Evolutionary conservation across 2,113 vertebrate species (phyloP), one percentile per base, ranked within the genome.

Genomic region (Heterotis niloticus): DNA sequence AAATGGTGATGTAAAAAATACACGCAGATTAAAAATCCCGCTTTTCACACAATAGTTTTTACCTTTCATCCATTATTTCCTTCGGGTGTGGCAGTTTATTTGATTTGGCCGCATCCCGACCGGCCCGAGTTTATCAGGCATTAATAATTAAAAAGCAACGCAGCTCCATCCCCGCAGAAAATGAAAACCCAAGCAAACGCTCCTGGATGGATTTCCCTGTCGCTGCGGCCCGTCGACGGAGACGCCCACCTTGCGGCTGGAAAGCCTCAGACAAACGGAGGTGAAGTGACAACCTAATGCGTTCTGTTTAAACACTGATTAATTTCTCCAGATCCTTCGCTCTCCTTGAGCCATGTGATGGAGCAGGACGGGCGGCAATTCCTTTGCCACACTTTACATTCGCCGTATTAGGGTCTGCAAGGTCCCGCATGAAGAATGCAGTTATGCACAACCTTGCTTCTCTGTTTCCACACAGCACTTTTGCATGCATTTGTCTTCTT

Each of bases 271-370:
- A 75, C 69, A 34, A 70, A 76, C 51, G 26, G 65, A 24, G 44
- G 16, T 69, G 29, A 52, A 71, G 51, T 73, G 80, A 54, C 28
- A 60, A 65, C 28, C 70, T 29, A 52, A 52, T 75, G 62, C 52
- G 75, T 78, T 78, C 71, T 59, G 64, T 74, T 78, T 62, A 78
- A 75, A 81, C 60, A 59, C 70, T 78, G 76, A 81, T 78, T 78
- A 81, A 75, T 75, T 75, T 44, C 60, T 78, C 24, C 9, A 66
- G 59, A 66, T 51, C 52, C 65, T 79, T 74, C 44, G 16, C 44
- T 71, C 59, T 56, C 24, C 24, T 29, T 20, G 23, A 65, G 60
- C 28, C 17, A 60, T 66, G 71, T 65, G 62, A 64, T 74, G 34
- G 57, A 66, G 75, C 13, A 59, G 62, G 54, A 23, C 54, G 44